These are phyloP conservation scores for Lepidurus apus DNA, from an alignment of 1,140 invertebrate species.

Conservation along the genomic window DNA sequence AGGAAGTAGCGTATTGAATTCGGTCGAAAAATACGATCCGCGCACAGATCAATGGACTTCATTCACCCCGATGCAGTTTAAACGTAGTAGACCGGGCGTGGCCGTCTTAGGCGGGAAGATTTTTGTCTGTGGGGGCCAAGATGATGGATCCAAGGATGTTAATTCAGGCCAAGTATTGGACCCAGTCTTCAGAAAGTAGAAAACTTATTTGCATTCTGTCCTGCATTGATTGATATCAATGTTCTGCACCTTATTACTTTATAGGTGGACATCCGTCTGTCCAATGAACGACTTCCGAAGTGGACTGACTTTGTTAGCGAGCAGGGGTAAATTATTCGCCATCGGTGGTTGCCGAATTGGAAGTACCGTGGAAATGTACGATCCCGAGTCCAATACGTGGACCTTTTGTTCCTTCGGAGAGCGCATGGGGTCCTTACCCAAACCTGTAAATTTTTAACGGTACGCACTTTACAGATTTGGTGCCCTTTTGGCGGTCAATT, in stretches of 20 bases:
- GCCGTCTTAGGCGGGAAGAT: constrained; percentile 76
- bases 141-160: constrained; percentile 73
- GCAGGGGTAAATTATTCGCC: constrained; percentile 80
- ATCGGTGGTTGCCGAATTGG: constrained; percentile 77
- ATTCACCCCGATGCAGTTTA: constrained; percentile 72
- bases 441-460: too few species aligned
- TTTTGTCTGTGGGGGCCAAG: constrained; percentile 74
- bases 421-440: too few species aligned
- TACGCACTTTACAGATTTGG: too few species aligned
- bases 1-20: constrained; percentile 81
- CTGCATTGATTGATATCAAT: not conserved
- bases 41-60: constrained; percentile 64
- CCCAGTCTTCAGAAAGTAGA: constrained; percentile 61
- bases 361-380: constrained; percentile 70
- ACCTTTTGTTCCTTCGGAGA: constrained; percentile 62
- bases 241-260: constrained; percentile 34
- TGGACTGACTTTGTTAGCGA: constrained; percentile 75
- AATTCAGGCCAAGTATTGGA: constrained; percentile 75
- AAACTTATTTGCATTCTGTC: not conserved
- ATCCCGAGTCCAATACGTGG: constrained; percentile 68
- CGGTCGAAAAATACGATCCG: constrained; percentile 75
- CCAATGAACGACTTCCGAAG: constrained; percentile 80
- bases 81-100: constrained; percentile 74
- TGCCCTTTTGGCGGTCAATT: too few species aligned
- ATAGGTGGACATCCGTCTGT: constrained; percentile 68